Evolutionary conservation across 2,888 invertebrate species (phyloP), one percentile per base, ranked within the genome.

Genomic region (Drosophila diplacantha): DNA sequence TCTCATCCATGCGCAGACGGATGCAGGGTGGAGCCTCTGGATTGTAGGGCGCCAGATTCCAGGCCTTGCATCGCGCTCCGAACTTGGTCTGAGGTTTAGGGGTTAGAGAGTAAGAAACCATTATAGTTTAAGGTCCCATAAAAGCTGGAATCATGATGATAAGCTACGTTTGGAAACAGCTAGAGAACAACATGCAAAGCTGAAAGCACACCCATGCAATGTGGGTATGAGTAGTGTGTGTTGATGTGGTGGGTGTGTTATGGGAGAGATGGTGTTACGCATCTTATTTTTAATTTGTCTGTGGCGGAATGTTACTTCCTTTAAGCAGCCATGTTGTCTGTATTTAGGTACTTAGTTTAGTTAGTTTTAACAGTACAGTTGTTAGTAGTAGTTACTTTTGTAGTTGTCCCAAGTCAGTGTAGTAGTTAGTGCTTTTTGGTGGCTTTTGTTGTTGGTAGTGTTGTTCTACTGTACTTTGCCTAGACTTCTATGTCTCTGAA

Each of bases 31-130:
- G 89, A 69, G 82, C 89, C 87, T 86, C 90, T 62, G 89, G 86
- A 89, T 90, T 83, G 82, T 87, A 88, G 0, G 90, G 89, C 14
- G 93, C 92, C 85, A 95, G 93, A 44, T 92, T 90, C 95, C 95
- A 96, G 20, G 93, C 95, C 74, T 95, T 92, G 60, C 94, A 93
- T 47, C 95, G 91, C 83, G 94, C 93, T 73, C 93, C 92, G 88
- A 95, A 95, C 87, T 95, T 95, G 80, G 91, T 93, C 95, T 95
- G 90, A 55, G 34, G 24, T 44, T 22, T 8, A 29, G 26, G 64
- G 39, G 60, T 34, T 34, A 34, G 26, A 47, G 34, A 49, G 9
- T 16, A 5, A 9, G 18, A 22, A 22, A 46, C 18, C 46, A 24
- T 18, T 35, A 14, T 9, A 43, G 20, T 24, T 29, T 4, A 34